Evolutionary conservation across 2,113 vertebrate species (phyloP), one percentile per base, ranked within the genome.

Genomic region (Anguilla japonica): DNA sequence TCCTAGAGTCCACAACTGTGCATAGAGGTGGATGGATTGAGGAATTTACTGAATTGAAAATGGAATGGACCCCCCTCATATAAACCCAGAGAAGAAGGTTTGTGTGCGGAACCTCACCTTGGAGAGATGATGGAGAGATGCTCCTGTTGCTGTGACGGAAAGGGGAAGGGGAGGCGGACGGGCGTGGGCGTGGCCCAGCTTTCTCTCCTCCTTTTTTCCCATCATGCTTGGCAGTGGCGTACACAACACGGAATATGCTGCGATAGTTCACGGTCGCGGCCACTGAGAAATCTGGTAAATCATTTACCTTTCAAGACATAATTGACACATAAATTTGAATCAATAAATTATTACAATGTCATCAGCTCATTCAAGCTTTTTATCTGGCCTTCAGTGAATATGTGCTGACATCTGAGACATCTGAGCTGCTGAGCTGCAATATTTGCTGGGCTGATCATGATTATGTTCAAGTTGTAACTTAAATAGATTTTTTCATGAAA

Each of bases 271-370:
- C 92, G 84, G 67, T 93, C 89, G 63, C 90, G 93, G 26, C 92
- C 91, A 2, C 89, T 89, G 46, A 96, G 94, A 90, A 96, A 22
- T 93, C 92, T 14, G 95, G 95, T 34, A 95, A 84, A 90, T 96
- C 95, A 0, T 95, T 95, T 20, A 96, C 89, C 95, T 96, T 79
- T 46, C 22, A 39, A 78, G 46, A 50, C n/a, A 79, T 15, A 39
- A 71, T 46, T 29, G 63, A 22, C 0, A 78, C 20, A 46, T 22
- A 3, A 15, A 39, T n/a, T 16, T 63, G 5, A 84, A 29, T 46
- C 1, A 13, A 9, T 78, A 41, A 56, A 86, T 15, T 22, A 13
- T 39, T 22, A 75, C 16, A 84, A 67, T 63, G 1, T 29, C 43
- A 46, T 46, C 43, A 46, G 75, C 60, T 78, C 75, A 75, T 22